These are phyloP conservation scores for Nilaparvata lugens DNA, from an alignment of 1,140 invertebrate genomes.

Conservation along the genomic window DNA sequence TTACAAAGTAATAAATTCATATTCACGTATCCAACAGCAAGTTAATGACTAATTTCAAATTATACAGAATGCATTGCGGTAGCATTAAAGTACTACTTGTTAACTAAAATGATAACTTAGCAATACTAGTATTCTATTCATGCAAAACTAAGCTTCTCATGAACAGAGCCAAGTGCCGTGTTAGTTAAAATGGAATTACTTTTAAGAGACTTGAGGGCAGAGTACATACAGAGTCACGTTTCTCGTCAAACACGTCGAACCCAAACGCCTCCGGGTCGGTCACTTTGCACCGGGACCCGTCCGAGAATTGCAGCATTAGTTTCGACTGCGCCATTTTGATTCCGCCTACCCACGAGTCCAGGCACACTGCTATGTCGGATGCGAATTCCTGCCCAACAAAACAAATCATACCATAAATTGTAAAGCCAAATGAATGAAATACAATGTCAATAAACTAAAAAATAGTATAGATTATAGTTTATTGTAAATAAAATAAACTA, in stretches of 20 bases:
- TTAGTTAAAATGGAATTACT: conserved; percentile 2
- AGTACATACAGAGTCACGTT: conserved; percentile 42
- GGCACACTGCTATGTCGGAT: conserved; percentile 69
- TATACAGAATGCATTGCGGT: too few relatives aligned
- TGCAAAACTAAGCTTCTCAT: background rate
- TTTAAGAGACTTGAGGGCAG: conserved; percentile 3
- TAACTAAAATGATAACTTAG: too few relatives aligned
- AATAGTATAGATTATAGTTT: too few relatives aligned
- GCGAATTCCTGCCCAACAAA: conserved; percentile 51
- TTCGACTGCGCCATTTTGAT: conserved; percentile 57
- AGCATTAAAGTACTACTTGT: too few relatives aligned
- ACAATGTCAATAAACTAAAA: too few relatives aligned
- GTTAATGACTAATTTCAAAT: too few relatives aligned
- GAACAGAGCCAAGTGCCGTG: background rate
- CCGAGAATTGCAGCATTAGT: conserved; percentile 49
- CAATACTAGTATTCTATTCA: too few relatives aligned
- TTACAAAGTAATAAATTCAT: too few relatives aligned
- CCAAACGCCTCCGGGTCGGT: conserved; percentile 51
- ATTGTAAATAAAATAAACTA: too few relatives aligned
- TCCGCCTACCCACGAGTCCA: conserved; percentile 81
- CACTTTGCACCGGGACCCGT: conserved; percentile 53
- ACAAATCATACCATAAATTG: too few relatives aligned
- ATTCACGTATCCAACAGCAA: too few relatives aligned
- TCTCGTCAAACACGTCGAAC: conserved; percentile 50
- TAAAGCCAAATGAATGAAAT: too few relatives aligned